phyloP scores from a whole-genome alignment of 2,797 vertebrate species.

The Fistularia commersonii region DNA sequence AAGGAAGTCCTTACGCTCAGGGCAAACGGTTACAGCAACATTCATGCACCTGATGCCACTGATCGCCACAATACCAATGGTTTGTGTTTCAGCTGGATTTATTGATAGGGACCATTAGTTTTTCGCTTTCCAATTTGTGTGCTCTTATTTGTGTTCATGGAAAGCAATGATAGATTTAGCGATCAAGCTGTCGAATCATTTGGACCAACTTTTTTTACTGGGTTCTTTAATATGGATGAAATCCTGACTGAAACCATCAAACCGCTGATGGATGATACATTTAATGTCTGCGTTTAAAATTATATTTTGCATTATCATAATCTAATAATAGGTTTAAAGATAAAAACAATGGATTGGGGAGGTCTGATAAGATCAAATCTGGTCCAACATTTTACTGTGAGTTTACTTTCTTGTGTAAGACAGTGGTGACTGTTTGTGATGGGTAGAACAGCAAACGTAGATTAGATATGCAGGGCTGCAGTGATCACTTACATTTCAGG shows the following conservation, averaged over 20 bases:
- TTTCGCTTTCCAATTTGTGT: too few species aligned
- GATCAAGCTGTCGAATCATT: neutral
- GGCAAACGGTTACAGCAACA: constrained; percentile 45
- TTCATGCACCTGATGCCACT: constrained; percentile 60
- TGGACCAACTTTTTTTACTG: too few species aligned
- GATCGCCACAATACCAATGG: constrained; percentile 33
- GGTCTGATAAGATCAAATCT: too few species aligned
- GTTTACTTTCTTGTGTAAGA: neutral
- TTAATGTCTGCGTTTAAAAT: too few species aligned
- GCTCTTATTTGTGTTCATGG: neutral
- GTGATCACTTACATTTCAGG: constrained; percentile 58
- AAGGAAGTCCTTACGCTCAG: constrained; percentile 38
- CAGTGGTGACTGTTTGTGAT: neutral
- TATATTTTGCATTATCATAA: too few species aligned
- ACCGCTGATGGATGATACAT: too few species aligned
- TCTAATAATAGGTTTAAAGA: too few species aligned
- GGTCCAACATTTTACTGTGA: neutral
- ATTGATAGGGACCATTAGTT: constrained; percentile 11
- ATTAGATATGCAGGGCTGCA: constrained; percentile 9
- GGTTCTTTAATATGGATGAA: too few species aligned
- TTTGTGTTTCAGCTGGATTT: constrained; percentile 31
- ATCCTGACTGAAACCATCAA: too few species aligned
- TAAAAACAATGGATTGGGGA: too few species aligned
- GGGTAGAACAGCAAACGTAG: constrained; percentile 9
- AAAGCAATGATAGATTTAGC: neutral